Conservation (phyloP, 1,140 invertebrate species). For the Oreohelix idahoensis region DNA sequence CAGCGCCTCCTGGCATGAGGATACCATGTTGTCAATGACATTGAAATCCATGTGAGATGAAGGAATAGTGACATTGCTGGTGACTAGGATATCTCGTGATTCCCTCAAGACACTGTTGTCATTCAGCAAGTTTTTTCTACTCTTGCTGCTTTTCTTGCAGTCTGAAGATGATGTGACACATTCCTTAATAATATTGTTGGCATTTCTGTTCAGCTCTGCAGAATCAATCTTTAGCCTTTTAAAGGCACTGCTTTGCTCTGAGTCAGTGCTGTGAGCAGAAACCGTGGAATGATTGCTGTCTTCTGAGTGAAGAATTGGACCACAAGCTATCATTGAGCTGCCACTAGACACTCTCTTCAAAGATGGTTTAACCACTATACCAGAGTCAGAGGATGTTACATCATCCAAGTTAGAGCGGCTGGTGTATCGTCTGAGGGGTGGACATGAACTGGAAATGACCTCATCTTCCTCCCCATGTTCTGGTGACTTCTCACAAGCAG, state of each 20-base stretch:
- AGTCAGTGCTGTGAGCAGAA: constrained; percentile 58
- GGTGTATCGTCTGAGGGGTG: constrained; percentile 18
- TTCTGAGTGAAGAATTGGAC: constrained; percentile 47
- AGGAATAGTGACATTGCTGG: not conserved
- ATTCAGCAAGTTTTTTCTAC: constrained; percentile 2
- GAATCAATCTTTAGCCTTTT: constrained; percentile 54
- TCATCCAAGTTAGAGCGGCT: constrained; percentile 43
- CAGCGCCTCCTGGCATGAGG: not conserved
- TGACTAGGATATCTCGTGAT: not conserved
- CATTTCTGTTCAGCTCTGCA: constrained; percentile 27
- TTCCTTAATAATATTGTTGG: constrained; percentile 31
- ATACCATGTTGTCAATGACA: constrained; percentile 36
- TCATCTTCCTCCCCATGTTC: constrained; percentile 31
- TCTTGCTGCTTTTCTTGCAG: constrained; percentile 22
- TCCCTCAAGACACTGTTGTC: not conserved
- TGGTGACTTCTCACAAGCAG: constrained; percentile 14
- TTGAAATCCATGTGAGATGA: constrained; percentile 9
- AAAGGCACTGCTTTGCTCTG: constrained; percentile 55
- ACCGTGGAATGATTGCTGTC: constrained; percentile 64
- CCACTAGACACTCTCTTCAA: constrained; percentile 42
- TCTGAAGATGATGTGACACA: constrained; percentile 38
- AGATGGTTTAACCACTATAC: constrained; percentile 10
- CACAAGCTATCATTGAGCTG: constrained; percentile 6
- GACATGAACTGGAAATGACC: constrained; percentile 27
- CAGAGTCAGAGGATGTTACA: constrained; percentile 38